phyloP scores from a whole-genome alignment of 2,113 vertebrate genomes.

The Podarcis muralis region DNA sequence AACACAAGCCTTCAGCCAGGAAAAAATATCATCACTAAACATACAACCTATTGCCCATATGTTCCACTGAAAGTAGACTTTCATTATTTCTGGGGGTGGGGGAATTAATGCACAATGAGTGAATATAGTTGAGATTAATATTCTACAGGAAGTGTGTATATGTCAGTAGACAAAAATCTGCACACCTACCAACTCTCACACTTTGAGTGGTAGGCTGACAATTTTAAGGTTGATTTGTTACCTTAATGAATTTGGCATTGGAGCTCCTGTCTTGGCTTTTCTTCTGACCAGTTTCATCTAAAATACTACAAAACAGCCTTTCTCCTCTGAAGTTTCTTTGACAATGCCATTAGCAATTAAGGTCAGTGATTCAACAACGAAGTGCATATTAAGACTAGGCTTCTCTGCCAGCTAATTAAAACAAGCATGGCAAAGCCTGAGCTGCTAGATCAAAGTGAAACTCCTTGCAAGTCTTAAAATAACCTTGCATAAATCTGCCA shows the following conservation, averaged over 20 bases:
- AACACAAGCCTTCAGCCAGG: not conserved
- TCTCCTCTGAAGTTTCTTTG: not conserved
- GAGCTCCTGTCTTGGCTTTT: not conserved
- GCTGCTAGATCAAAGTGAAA: not conserved
- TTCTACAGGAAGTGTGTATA: not conserved
- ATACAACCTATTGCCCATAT: not conserved
- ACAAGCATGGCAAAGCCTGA: not conserved
- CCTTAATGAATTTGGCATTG: not conserved
- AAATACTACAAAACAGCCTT: not conserved
- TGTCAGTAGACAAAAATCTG: not conserved
- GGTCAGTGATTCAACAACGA: not conserved
- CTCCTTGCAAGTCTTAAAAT: not conserved
- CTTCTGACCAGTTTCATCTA: not conserved
- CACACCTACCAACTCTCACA: not conserved
- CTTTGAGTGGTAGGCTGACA: not conserved
- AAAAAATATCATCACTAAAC: not conserved
- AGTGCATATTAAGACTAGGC: not conserved
- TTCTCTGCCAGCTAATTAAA: not conserved
- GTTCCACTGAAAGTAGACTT: not conserved
- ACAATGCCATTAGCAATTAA: not conserved
- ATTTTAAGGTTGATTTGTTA: not conserved
- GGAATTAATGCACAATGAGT: not conserved
- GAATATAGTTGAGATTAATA: not conserved
- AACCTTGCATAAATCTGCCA: not conserved
- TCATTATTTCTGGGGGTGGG: not conserved